Evolutionary conservation across 2,888 invertebrate genomes (phyloP).

Genomic region (Fragum sueziense): DNA sequence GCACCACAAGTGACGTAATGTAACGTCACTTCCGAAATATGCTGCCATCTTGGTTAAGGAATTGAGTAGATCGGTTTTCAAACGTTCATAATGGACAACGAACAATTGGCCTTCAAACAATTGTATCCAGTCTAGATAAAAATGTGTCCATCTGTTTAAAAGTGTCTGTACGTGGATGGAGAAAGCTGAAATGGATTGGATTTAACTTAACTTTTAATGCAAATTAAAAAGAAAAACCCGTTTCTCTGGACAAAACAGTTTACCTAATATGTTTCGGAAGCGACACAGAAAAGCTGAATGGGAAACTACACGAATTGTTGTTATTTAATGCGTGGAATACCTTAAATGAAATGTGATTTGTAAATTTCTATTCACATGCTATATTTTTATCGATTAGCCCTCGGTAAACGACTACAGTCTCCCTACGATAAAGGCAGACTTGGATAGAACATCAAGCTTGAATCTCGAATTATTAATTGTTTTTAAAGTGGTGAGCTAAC

Average conservation of each 20-base stretch:
- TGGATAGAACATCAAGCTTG: background rate
- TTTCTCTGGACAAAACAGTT: no score
- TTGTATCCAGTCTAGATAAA: slow-evolving; percentile 1
- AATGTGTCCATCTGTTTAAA: background rate
- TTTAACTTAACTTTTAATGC: no score
- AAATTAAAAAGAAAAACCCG: no score
- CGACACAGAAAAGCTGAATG: background rate
- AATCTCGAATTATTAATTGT: no score
- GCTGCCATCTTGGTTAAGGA: slow-evolving; percentile 14
- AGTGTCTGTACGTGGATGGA: background rate
- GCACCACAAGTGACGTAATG: slow-evolving; percentile 10
- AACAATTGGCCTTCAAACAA: slow-evolving; percentile 1
- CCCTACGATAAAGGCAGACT: background rate
- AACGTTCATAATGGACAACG: background rate
- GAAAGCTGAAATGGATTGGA: slow-evolving; percentile 20
- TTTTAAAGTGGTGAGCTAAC: no score
- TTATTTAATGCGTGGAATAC: no score
- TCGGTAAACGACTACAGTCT: background rate
- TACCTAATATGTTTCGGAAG: background rate
- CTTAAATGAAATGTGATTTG: no score
- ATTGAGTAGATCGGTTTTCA: slow-evolving; percentile 11
- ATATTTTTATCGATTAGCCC: background rate
- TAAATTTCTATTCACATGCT: background rate
- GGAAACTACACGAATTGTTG: background rate
- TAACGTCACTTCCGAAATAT: slow-evolving; percentile 1